Evolutionary conservation across 1,140 invertebrate species (phyloP), one percentile per base, ranked within the genome.

Genomic region (Bacillus rossius): DNA sequence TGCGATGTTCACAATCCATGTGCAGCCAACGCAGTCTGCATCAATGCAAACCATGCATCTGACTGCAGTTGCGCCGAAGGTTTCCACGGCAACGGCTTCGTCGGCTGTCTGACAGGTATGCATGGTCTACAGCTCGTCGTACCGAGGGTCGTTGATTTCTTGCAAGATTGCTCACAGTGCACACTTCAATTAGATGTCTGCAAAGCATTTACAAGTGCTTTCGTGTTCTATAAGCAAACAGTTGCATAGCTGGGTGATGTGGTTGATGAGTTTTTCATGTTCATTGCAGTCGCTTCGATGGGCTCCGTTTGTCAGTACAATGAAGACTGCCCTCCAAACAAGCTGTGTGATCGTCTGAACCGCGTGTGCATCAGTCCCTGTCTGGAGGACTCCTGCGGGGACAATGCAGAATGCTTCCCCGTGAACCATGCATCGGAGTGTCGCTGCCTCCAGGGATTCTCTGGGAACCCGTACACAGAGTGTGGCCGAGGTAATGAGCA

Each of bases 41-140:
- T 92, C 70, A 92, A 93, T 65, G 86, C 85, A n/a, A 90, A 92
- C 64, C 92, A 94, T 68, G 84, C 83, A 58, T 84, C 88, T 1
- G 87, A 92, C 60, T 95, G 92, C 70, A 88, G 82, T 65, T 95
- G 92, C 67, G 80, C 82, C 25, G 86, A 92, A 71, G 90, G 89
- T 52, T 93, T 82, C 69, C 84, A 91, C 69, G 92, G 92, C 67
- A 91, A 94, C 68, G 91, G 91, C 66, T 89, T 87, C 65, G 79
- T 88, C 19, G 82, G 84, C 62, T 92, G 89, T 67, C 80, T 83
- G 59, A 82, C 82, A 79, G 86, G 88, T 91, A 82, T 79, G 71
- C 66, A 59, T 51, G 14, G 10, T 4, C 29, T 7, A 34, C 29
- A 7, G 29, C 29, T 34, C n/a, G n/a, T n/a, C n/a, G n/a, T n/a